These are phyloP conservation scores for Bombus cullumanus DNA, from an alignment of 1,140 invertebrate species.

Conservation along the genomic window DNA sequence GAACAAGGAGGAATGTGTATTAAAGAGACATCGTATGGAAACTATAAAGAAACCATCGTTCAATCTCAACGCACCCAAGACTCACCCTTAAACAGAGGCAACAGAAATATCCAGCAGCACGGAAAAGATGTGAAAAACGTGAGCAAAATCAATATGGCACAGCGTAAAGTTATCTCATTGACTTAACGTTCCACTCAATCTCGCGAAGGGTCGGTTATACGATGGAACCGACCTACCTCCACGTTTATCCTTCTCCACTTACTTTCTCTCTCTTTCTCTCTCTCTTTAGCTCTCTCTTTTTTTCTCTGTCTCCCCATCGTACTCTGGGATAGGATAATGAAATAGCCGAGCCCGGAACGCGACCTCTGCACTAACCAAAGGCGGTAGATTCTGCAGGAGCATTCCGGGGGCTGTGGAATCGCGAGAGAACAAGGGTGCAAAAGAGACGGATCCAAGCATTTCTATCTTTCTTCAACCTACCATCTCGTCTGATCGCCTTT, in stretches of 20 bases:
- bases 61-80: too few relatives aligned
- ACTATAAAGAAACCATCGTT: too few relatives aligned
- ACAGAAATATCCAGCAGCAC: not conserved
- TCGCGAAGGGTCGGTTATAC: slow-evolving; percentile 51
- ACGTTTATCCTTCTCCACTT: not conserved
- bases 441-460: not conserved
- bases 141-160: slow-evolving; percentile 70
- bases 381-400: slow-evolving; percentile 41
- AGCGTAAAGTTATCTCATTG: slow-evolving; percentile 76
- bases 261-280: not conserved
- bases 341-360: slow-evolving; percentile 62
- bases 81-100: too few relatives aligned
- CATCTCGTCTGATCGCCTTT: not conserved
- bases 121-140: not conserved
- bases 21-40: too few relatives aligned
- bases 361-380: slow-evolving; percentile 37
- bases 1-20: too few relatives aligned
- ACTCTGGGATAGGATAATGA: slow-evolving; percentile 66
- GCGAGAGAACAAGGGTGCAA: slow-evolving; percentile 2
- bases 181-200: slow-evolving; percentile 71
- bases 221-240: slow-evolving; percentile 10
- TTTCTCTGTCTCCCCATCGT: not conserved
- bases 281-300: not conserved
- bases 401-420: slow-evolving; percentile 16
- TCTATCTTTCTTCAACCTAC: not conserved